Evolutionary conservation across 2,113 vertebrate species (phyloP).

Genomic region (Chaetura pelagica): DNA sequence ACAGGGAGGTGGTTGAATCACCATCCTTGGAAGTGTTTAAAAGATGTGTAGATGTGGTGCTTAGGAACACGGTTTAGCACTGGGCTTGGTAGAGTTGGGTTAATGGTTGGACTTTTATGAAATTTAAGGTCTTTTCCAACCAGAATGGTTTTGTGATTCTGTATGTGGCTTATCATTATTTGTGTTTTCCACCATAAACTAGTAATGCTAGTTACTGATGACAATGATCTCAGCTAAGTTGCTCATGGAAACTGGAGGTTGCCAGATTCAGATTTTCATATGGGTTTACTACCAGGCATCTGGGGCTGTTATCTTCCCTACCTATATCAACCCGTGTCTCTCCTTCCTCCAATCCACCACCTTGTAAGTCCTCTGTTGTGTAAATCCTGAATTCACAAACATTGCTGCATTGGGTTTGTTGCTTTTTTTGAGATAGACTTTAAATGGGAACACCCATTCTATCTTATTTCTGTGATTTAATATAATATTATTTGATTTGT

Average conservation of each 20-base stretch:
- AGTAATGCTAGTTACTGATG: background rate
- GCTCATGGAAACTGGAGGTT: background rate
- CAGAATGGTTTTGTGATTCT: background rate
- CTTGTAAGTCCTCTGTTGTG: background rate
- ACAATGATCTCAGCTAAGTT: background rate
- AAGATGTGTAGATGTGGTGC: no score
- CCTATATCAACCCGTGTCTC: background rate
- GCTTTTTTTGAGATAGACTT: background rate
- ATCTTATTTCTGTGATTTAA: slow-evolving; percentile 15
- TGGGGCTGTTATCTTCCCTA: background rate
- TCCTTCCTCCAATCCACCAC: background rate
- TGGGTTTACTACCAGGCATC: background rate
- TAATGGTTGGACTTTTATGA: no score
- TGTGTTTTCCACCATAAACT: background rate
- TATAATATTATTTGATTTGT: slow-evolving; percentile 30
- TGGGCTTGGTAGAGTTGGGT: no score
- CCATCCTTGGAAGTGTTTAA: no score
- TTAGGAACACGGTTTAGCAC: no score
- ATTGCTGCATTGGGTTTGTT: background rate
- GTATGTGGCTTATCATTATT: background rate
- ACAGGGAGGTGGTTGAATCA: no score
- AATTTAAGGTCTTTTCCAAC: no score
- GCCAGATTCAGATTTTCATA: background rate
- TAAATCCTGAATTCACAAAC: no score
- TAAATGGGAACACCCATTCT: background rate